Evolutionary conservation across 1,140 invertebrate genomes (phyloP).

Genomic region (Drosophila trapezifrons): DNA sequence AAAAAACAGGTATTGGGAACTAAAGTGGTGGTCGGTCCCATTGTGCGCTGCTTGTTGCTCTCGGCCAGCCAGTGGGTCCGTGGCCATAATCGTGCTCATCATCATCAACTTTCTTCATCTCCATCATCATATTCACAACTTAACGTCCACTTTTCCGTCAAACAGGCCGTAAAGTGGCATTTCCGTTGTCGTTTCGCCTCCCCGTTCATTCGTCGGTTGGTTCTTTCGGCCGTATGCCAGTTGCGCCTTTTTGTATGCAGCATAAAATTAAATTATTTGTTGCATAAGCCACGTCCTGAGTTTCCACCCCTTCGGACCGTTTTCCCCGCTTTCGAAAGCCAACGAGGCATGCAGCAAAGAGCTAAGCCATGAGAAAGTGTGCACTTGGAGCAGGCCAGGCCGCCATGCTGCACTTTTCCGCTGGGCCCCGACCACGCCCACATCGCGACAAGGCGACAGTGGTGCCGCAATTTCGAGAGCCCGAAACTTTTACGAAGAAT

Average conservation of each 20-base stretch:
- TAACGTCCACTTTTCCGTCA: slow-evolving; percentile 79
- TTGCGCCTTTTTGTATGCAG: slow-evolving; percentile 74
- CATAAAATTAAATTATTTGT: slow-evolving; percentile 83
- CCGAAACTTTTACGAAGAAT: background rate
- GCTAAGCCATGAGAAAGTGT: slow-evolving; percentile 82
- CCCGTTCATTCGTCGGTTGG: slow-evolving; percentile 36
- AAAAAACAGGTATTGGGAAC: no score
- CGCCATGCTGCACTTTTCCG: slow-evolving; percentile 39
- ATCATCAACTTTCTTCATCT: slow-evolving; percentile 60
- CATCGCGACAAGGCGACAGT: slow-evolving; percentile 18
- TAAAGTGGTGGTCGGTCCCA: background rate
- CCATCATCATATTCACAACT: slow-evolving; percentile 79
- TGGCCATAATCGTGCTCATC: slow-evolving; percentile 51
- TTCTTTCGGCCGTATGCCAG: slow-evolving; percentile 35
- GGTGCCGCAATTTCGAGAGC: slow-evolving; percentile 1
- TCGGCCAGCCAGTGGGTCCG: slow-evolving; percentile 11
- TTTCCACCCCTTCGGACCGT: background rate
- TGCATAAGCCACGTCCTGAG: slow-evolving; percentile 64
- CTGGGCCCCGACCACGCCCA: slow-evolving; percentile 47
- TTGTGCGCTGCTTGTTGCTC: slow-evolving; percentile 15
- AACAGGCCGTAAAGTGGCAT: slow-evolving; percentile 82
- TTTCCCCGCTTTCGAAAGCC: slow-evolving; percentile 43
- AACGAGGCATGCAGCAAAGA: slow-evolving; percentile 74
- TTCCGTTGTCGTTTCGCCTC: slow-evolving; percentile 64
- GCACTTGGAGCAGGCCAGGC: slow-evolving; percentile 74